Evolutionary conservation across 2,797 vertebrate species (phyloP).

Genomic region (Vespertilio murinus): DNA sequence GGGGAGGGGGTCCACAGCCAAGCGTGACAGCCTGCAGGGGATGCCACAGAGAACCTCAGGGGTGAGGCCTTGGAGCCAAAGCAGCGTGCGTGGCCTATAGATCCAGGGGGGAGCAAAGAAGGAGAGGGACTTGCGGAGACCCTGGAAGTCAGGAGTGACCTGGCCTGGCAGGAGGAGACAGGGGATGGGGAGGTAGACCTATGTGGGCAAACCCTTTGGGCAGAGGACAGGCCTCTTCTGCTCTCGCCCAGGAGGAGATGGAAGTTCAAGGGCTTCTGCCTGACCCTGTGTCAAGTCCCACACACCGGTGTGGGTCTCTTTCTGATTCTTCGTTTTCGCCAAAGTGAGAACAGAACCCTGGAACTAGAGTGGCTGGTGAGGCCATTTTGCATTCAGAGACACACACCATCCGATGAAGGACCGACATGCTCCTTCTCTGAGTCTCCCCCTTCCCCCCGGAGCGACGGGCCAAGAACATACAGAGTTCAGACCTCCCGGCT

Average conservation of each 20-base stretch:
- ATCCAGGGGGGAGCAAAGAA: neutral
- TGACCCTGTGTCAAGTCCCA: neutral
- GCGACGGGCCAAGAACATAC: neutral
- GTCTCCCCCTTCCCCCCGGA: neutral
- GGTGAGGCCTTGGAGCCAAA: neutral
- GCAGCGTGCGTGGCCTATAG: neutral
- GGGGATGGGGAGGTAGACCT: neutral
- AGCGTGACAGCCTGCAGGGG: neutral
- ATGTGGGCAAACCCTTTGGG: neutral
- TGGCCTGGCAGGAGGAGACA: neutral
- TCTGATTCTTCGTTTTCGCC: neutral
- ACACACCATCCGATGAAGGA: neutral
- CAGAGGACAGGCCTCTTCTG: neutral
- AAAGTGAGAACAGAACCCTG: neutral
- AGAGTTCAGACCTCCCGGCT: constrained; percentile 28
- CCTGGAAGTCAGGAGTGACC: neutral
- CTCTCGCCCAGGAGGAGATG: neutral
- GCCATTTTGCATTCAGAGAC: constrained; percentile 9
- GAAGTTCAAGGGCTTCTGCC: neutral
- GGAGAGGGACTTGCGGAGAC: neutral
- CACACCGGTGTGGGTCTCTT: neutral
- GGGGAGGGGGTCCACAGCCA: neutral
- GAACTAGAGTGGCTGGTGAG: neutral
- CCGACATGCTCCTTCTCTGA: neutral
- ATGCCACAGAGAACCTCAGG: neutral